A percentile compares a stretch with the other conserved stretches of the same genome.
phyloP scores from a whole-genome alignment of 2,113 vertebrate genomes.

The Carassius carassius region DNA sequence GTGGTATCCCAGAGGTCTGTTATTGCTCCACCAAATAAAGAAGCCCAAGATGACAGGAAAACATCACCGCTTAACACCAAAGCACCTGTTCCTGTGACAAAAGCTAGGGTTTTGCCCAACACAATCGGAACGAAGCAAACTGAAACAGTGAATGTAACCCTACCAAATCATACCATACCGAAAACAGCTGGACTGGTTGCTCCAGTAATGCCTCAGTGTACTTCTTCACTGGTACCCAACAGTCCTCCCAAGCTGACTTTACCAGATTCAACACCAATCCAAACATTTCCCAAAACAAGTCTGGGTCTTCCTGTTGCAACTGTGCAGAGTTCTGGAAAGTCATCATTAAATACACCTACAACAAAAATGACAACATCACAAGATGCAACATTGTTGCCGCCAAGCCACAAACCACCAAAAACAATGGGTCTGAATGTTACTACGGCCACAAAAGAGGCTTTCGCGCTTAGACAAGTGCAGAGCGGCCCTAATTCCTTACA shows the following conservation, averaged over 20 bases:
- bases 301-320: neutral
- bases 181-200: neutral
- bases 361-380: conserved; percentile 24
- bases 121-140: neutral
- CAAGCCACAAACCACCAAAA: neutral
- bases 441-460: conserved; percentile 5
- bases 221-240: neutral
- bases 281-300: conserved; percentile 3
- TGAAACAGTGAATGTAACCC: neutral
- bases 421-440: neutral
- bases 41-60: neutral
- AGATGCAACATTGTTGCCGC: neutral
- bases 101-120: neutral
- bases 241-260: neutral
- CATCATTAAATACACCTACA: conserved; percentile 16
- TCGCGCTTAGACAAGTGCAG: conserved; percentile 52
- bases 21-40: neutral
- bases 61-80: neutral
- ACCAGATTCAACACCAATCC: neutral
- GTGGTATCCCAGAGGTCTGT: neutral
- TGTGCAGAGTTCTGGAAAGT: neutral
- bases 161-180: conserved; percentile 13
- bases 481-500: conserved; percentile 59
- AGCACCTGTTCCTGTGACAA: neutral
- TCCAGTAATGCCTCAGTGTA: neutral